A percentile compares a stretch with the other conserved stretches of the same genome.
phyloP scores from a whole-genome alignment of 1,140 invertebrate genomes.

The Pomacea maculata region DNA sequence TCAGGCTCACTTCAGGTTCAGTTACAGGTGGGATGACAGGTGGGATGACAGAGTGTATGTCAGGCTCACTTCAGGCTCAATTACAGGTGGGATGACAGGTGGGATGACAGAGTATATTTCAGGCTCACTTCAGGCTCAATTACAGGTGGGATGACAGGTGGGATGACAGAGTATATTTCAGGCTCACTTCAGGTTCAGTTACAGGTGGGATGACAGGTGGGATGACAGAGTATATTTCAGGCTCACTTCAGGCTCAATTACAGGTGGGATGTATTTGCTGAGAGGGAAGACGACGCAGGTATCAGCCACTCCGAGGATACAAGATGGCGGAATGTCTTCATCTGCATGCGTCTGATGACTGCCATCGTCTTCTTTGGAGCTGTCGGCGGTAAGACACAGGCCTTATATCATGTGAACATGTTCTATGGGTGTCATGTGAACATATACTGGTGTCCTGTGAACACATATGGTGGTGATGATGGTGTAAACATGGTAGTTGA shows the following conservation, averaged over 20 bases:
- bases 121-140: not conserved
- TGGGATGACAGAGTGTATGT: too few species aligned
- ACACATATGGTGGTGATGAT: not conserved
- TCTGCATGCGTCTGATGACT: slow-evolving; percentile 7
- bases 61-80: not conserved
- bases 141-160: not conserved
- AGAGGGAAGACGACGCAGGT: slow-evolving; percentile 6
- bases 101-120: too few species aligned
- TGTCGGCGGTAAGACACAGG: not conserved
- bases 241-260: not conserved
- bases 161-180: too few species aligned
- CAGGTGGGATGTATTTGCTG: slow-evolving; percentile 14
- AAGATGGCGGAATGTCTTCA: slow-evolving; percentile 4
- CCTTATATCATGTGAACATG: not conserved
- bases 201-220: not conserved
- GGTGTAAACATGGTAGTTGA: not conserved
- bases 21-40: not conserved
- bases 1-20: not conserved
- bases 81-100: slow-evolving; percentile 10
- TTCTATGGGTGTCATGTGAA: not conserved
- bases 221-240: too few species aligned
- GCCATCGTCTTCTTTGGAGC: slow-evolving; percentile 9
- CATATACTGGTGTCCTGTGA: not conserved
- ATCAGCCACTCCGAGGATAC: not conserved
- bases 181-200: not conserved